Evolutionary conservation across 1,140 invertebrate species (phyloP).

Genomic region (Drosophila cardini): DNA sequence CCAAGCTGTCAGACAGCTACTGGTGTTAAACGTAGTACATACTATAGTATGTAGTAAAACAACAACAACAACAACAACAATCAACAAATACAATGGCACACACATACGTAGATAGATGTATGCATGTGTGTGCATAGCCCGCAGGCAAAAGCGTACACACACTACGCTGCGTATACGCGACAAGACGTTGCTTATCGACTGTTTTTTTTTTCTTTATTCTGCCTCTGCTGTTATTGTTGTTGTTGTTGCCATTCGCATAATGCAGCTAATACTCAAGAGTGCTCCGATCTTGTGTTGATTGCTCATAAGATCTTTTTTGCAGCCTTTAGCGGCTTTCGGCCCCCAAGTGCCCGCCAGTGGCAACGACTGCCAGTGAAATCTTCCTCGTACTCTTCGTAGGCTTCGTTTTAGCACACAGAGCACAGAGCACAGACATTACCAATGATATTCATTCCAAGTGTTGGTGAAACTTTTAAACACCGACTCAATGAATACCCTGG

Average conservation of each 20-base stretch:
- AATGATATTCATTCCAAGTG: slow-evolving; percentile 27
- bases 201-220: slow-evolving; percentile 22
- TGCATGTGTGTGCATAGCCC: slow-evolving; percentile 4
- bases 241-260: slow-evolving; percentile 32
- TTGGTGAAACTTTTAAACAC: not conserved
- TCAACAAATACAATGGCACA: slow-evolving; percentile 26
- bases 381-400: not conserved
- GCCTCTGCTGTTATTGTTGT: slow-evolving; percentile 12
- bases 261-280: slow-evolving; percentile 47
- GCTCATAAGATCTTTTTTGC: slow-evolving; percentile 10
- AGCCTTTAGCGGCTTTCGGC: slow-evolving; percentile 6
- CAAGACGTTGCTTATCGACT: slow-evolving; percentile 67
- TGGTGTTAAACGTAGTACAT: slow-evolving; percentile 76
- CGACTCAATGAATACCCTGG: slow-evolving; percentile 8
- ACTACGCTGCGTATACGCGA: slow-evolving; percentile 76
- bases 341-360: slow-evolving; percentile 19
- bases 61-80: slow-evolving; percentile 27
- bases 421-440: slow-evolving; percentile 35
- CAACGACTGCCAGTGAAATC: slow-evolving; percentile 20
- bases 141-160: slow-evolving; percentile 21
- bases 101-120: slow-evolving; percentile 7
- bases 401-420: slow-evolving; percentile 9
- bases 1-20: slow-evolving; percentile 81
- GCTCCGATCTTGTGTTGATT: slow-evolving; percentile 39
- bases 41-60: slow-evolving; percentile 43